These are phyloP conservation scores for Stercorarius parasiticus DNA, from an alignment of 2,113 vertebrate species.

Conservation along the genomic window DNA sequence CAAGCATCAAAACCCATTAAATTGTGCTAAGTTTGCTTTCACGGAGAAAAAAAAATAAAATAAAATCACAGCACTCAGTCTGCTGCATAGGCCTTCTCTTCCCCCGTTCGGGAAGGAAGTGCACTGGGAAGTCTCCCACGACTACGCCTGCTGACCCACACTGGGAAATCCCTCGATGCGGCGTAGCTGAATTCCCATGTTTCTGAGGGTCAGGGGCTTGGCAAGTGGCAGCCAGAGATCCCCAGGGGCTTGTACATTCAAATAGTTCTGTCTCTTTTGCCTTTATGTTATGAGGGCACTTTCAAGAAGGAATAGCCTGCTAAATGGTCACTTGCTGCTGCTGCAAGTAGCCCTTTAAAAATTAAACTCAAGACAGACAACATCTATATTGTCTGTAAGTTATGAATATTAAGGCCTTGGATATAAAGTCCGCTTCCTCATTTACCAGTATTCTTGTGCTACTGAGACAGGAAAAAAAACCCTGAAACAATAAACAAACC, in stretches of 20 bases:
- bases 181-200: background rate
- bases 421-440: background rate
- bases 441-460: background rate
- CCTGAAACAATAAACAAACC: slow-evolving; percentile 20
- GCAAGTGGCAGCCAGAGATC: background rate
- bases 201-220: background rate
- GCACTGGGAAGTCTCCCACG: background rate
- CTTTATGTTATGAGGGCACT: background rate
- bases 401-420: background rate
- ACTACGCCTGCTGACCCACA: background rate
- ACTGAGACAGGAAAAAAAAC: background rate
- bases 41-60: background rate
- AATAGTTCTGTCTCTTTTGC: background rate
- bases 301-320: background rate
- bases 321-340: background rate
- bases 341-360: background rate
- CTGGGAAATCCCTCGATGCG: background rate
- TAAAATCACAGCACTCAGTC: background rate
- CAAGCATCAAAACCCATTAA: background rate
- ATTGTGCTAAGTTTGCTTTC: background rate
- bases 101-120: background rate
- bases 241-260: background rate
- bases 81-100: background rate
- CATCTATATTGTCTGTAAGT: background rate
- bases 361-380: background rate